Conservation (phyloP, 2,113 vertebrate species). For the Gambusia holbrooki region DNA sequence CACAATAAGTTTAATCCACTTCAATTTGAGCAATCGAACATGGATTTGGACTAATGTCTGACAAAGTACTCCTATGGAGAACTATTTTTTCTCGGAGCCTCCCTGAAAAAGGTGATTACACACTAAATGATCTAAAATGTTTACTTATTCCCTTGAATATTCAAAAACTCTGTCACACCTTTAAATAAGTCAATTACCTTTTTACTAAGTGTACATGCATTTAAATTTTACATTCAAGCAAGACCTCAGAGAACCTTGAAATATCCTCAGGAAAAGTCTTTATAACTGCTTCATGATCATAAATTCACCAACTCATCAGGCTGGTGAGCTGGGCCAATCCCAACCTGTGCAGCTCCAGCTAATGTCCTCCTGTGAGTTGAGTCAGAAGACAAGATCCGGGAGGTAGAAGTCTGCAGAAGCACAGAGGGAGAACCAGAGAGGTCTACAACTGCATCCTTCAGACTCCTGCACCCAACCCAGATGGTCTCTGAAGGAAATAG, state of each 20-base stretch:
- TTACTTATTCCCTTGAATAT: too few species aligned
- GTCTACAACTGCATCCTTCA: slow-evolving; percentile 74
- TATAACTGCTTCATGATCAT: background rate
- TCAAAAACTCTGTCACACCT: background rate
- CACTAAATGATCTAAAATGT: too few species aligned
- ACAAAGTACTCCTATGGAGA: background rate
- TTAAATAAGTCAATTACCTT: background rate
- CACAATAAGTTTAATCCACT: background rate
- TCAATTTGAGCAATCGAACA: background rate
- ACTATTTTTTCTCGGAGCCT: background rate
- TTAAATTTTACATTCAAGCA: background rate
- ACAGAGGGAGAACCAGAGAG: background rate
- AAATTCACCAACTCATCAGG: background rate
- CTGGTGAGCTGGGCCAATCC: background rate
- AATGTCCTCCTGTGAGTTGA: background rate
- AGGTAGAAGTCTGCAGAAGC: slow-evolving; percentile 51
- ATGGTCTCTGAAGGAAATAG: slow-evolving; percentile 72
- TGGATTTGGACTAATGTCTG: background rate
- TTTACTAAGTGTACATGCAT: background rate
- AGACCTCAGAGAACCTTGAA: background rate
- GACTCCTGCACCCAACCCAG: slow-evolving; percentile 71
- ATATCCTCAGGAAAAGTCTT: background rate
- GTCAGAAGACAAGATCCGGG: background rate
- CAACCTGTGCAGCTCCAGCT: background rate
- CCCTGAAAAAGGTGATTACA: background rate